Base-by-base conservation (phyloP, 2,797 vertebrate genomes). In the Linurgus olivaceus region DNA sequence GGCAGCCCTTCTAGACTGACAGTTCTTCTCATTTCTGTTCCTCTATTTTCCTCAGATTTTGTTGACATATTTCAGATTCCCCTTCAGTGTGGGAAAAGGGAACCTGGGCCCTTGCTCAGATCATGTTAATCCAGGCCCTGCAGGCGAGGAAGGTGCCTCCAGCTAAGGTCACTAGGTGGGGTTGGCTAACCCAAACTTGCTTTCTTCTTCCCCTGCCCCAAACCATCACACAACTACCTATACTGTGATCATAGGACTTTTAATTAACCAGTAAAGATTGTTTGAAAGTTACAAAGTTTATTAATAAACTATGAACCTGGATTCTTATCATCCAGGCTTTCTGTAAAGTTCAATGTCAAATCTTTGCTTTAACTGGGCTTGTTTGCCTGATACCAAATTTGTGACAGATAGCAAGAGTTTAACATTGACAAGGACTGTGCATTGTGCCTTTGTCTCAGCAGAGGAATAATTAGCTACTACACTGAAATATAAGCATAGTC, bases 21-120 rank as follows among this genome's bases (percentile, higher is more conserved):
- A 25, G 25, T 13, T 62, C 26, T 38, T 73, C 92, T 72, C 38
- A 8, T 80, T 91, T 83, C 28, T 88, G 20, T 80, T 40, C 28
- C 26, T 11, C 31, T 58, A 1, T 81, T 83, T 84, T 83, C 61
- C 58, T 91, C 5, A 0, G 42, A 94, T 97, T 79, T 92, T 93
- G 94, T 90, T 96, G 91, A 93, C 95, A 96, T 96, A 93, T 86
- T 96, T 96, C 50, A 88, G 50, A 97, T 96, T 96, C 88, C 55
- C 92, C 35, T 88, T 80, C 72, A 86, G 65, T 93, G 91, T 95
- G 94, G 94, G 94, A 96, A 96, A 96, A 88, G 29, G 14, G 55
- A 92, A 82, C 45, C 88, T 82, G 59, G 88, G 28, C 40, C 11
- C 48, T 93, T 52, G 75, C 88, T 96, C 71, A 87, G 92, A 35